Base-by-base conservation (phyloP, 2,888 invertebrate genomes). In the Caenorhabditis sulstoni region DNA sequence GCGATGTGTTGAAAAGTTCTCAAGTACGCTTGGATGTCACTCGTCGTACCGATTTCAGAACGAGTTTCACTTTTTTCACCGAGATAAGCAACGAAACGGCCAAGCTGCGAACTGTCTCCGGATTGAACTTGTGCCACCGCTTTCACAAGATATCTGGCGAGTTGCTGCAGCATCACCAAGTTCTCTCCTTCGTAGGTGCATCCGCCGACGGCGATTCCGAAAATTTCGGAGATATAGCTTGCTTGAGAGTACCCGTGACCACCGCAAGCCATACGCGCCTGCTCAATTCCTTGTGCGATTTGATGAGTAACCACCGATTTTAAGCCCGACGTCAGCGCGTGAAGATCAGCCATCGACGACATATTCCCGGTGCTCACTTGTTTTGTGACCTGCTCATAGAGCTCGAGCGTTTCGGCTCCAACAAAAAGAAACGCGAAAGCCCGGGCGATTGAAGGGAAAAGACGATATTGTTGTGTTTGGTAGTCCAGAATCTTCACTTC, bases 131-230 rank as follows among this genome's bases (percentile, higher is more conserved):
- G 20, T 22, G 59, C 65, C 2, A 78, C 83, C 0, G 70, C 73
- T 52, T 95, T 95, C 67, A 95, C 93, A 52, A 96, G 92, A 91
- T 94, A 95, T 82, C 94, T 90, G 3, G 96, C 96, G 0, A 95
- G 95, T 92, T 97, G 97, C 66, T 97, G 92, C 71, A 94, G 92
- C 91, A 97, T 93, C 20, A 97, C 96, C 0, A 96, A 96, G 91
- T 97, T 97, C 92, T 97, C 97, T 0, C 97, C 97, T 92, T 97
- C 97, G 90, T 97, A 97, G 0, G 97, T 97, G 91, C 94, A 95
- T 67, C 95, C 94, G 52, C 96, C 96, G 0, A 95, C 95, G 11
- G 94, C 93, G 11, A 79, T 74, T 49, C 78, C 82, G 62, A 76
- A 81, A 18, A 81, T 75, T 44, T 80, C 78, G 9, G 81, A 67